Base-by-base conservation (phyloP, 2,888 invertebrate species). In the Xylota sylvarum region DNA sequence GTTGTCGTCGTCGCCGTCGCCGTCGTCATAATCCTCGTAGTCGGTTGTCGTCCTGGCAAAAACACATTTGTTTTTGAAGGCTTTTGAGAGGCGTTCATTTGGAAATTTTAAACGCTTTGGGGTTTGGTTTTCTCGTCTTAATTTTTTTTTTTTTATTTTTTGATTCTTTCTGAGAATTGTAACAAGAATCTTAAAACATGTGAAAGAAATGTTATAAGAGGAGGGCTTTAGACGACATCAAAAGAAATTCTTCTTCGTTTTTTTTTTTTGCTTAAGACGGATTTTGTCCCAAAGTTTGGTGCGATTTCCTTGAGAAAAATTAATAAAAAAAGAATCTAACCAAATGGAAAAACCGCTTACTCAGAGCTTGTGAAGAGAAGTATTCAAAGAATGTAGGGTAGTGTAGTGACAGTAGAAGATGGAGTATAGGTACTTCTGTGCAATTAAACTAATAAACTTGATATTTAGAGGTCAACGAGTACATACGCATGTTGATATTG, bases 101-200 rank as follows among this genome's bases (percentile, higher is more conserved):
- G 83, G 78, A 73, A 83, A 83, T 83, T 78, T 73, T 62, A 78
- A 78, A 83, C 48, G 72, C 62, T 73, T 58, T 78, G 35, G 72
- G 48, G 70, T 43, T 46, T 4, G 27, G 17, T 58, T 43, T 37
- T 14, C 12, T 17, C 37, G 27, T 62, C 30, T 48, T 64, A 5
- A 3, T 40, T 56, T 64, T 23, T 65, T 58, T 12, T 48, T 17
- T 48, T 55, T 30, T 12, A 10, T 37, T 37, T 37, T 10, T 7
- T 4, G 12, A 9, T 37, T 10, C 10, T 35, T 27, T 69, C 55
- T 6, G 4, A 37, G 56, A 58, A 56, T 58, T 14, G 17, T 56
- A 70, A 56, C 64, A 32, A 65, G 14, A 35, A 46, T 32, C 46
- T 4, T 23, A 27, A 62, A 60, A 46, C 19, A 52, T 58, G 6